Evolutionary conservation across 2,113 vertebrate species (phyloP).

Genomic region (Eurypyga helias): DNA sequence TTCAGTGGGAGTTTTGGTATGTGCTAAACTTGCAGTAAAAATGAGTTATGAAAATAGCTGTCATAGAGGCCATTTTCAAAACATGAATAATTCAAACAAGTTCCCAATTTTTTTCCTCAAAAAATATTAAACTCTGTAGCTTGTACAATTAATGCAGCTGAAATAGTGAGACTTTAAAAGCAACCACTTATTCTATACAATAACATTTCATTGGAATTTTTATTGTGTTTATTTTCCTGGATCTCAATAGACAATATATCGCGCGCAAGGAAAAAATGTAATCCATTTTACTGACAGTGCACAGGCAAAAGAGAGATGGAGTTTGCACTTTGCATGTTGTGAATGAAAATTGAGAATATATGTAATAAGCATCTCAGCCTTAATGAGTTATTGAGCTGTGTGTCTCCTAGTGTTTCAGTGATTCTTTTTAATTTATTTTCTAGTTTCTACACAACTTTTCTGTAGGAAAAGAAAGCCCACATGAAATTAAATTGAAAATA

Average conservation of each 20-base stretch:
- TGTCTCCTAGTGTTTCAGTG: constrained; percentile 28
- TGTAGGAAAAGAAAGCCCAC: background rate
- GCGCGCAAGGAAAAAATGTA: background rate
- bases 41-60: constrained; percentile 47
- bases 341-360: constrained; percentile 50
- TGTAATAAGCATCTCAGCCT: constrained; percentile 37
- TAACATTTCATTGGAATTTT: background rate
- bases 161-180: constrained; percentile 24
- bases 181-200: constrained; percentile 5
- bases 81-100: constrained; percentile 42
- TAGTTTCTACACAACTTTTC: constrained; percentile 17
- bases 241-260: constrained; percentile 12
- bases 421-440: constrained; percentile 52
- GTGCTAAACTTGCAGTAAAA: constrained; percentile 47
- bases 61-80: constrained; percentile 41
- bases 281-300: background rate
- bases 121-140: constrained; percentile 16
- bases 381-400: constrained; percentile 63
- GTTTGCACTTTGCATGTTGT: constrained; percentile 17
- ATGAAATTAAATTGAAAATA: constrained; percentile 31
- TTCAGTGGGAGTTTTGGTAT: constrained; percentile 1
- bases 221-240: constrained; percentile 47
- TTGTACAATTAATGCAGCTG: constrained; percentile 46
- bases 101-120: background rate
- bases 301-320: constrained; percentile 37